Evolutionary conservation across 2,797 vertebrate species (phyloP).

Genomic region (Lepilemur septentrionalis): DNA sequence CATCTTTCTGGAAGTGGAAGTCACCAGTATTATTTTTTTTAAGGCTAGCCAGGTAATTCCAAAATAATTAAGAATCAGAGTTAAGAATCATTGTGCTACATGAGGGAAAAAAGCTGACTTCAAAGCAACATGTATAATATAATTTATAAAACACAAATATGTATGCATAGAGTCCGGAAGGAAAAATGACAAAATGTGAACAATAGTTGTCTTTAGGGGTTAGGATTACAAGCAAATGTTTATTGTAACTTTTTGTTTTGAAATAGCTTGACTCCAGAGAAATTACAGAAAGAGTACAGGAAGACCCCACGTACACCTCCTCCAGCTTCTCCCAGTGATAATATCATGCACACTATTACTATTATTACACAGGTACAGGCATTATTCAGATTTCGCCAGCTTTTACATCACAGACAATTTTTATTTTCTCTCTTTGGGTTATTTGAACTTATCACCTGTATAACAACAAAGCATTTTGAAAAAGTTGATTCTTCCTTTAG

Average conservation of each 20-base stretch:
- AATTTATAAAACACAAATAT: background rate
- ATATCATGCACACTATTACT: background rate
- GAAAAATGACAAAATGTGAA: background rate
- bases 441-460: background rate
- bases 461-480: background rate
- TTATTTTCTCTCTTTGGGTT: background rate
- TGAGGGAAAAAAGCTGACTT: background rate
- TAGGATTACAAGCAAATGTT: background rate
- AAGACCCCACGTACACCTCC: background rate
- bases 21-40: background rate
- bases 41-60: background rate
- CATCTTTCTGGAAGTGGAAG: background rate
- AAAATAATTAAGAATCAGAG: background rate
- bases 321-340: background rate
- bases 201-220: background rate
- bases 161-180: background rate
- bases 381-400: background rate
- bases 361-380: background rate
- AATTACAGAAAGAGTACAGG: background rate
- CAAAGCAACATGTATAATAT: background rate
- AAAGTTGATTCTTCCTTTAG: background rate
- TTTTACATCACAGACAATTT: background rate
- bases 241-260: background rate
- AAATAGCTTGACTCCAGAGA: background rate
- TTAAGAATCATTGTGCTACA: background rate